Conservation (phyloP, 2,797 vertebrate species). For the Glossophaga mutica region DNA sequence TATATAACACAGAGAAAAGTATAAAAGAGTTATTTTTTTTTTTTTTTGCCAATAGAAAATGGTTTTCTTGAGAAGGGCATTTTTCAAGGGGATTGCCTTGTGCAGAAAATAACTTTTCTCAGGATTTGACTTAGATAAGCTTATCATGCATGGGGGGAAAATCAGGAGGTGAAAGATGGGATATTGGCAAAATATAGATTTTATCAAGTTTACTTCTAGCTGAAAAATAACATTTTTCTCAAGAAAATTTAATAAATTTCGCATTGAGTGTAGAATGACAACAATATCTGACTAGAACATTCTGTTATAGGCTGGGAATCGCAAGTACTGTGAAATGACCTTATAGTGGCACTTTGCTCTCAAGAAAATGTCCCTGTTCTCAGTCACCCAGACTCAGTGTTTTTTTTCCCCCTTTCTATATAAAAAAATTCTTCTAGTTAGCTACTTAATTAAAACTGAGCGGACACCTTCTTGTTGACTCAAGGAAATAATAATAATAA, state of each 20-base stretch:
- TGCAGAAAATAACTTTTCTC: neutral
- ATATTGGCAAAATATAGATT: conserved; percentile 23
- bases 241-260: neutral
- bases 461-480: neutral
- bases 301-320: neutral
- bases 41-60: neutral
- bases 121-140: neutral
- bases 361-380: neutral
- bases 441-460: neutral
- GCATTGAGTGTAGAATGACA: neutral
- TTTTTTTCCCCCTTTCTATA: neutral
- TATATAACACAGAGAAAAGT: neutral
- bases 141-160: neutral
- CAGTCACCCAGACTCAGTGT: neutral
- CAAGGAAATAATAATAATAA: neutral
- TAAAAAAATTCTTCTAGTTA: neutral
- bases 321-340: neutral
- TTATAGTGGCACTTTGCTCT: neutral
- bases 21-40: neutral
- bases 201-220: neutral
- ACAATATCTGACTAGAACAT: neutral
- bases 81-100: neutral
- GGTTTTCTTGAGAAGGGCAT: neutral
- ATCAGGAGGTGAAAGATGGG: neutral
- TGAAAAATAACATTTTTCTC: conserved; percentile 21